Evolutionary conservation across 1,140 invertebrate genomes (phyloP), one percentile per base, ranked within the genome.

Genomic region (Papilio polytes): DNA sequence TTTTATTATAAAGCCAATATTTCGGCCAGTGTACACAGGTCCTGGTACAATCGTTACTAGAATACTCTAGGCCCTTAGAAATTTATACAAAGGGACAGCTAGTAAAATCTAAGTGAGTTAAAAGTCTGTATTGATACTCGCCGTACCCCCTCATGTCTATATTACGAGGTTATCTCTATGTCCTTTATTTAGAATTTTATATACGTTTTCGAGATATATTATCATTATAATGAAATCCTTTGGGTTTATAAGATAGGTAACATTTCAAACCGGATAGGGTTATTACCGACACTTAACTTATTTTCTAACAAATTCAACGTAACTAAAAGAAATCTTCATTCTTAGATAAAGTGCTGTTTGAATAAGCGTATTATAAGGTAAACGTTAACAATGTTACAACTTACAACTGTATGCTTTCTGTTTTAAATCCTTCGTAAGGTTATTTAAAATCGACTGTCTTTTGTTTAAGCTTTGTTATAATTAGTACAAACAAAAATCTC

Each of bases 301-400:
- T 74, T 74, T 10, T 44, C n/a, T 20, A 53, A 22, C 36, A 74
- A 74, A 74, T 74, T 48, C 48, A 74, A 74, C 18, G 36, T 76
- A 53, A n/a, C n/a, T n/a, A n/a, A 76, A 70, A 70, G 53, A 74
- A 76, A 51, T 51, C n/a, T 51, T 53, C 73, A 74, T 74, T 76
- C 46, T 18, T 22, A 20, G 9, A 41, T 46, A 74, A 20, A 51
- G 41, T 20, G 20, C 2, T 76, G 22, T 76, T 76, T 51, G 44
- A 20, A 48, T 46, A 76, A 44, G 41, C 73, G 73, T 74, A 74
- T 20, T 44, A 44, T 13, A 48, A 22, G 73, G 20, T 31, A 76
- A 76, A 76, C 12, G 20, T 76, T 51, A 20, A 51, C 22, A 51
- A 44, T 20, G 41, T 73, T 41, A 46, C 7, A 46, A 73, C 15